Evolutionary conservation across 1,140 invertebrate genomes (phyloP).

Genomic region (Ridgeia piscesae): DNA sequence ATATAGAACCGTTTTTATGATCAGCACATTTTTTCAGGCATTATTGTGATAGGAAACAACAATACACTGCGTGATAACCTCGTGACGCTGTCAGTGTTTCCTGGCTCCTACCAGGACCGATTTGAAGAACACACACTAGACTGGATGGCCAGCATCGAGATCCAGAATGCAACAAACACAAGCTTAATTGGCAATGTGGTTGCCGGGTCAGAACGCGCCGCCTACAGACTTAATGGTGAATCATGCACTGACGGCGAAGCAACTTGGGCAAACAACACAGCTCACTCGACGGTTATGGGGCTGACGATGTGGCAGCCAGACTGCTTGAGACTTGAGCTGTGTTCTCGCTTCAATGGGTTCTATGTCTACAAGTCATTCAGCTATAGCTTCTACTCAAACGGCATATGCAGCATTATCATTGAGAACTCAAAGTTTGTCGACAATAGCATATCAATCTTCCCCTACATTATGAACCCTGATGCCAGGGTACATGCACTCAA

Average conservation of each 20-base stretch:
- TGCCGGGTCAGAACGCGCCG: conserved; percentile 17
- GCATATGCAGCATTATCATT: background rate
- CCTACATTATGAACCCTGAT: background rate
- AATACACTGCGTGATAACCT: conserved; percentile 18
- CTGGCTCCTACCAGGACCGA: conserved; percentile 8
- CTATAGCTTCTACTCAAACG: background rate
- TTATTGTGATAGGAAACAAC: background rate
- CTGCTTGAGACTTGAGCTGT: background rate
- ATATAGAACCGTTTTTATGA: background rate
- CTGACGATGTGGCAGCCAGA: background rate
- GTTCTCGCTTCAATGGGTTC: background rate
- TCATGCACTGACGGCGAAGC: background rate
- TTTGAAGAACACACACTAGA: background rate
- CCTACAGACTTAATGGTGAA: conserved; percentile 9
- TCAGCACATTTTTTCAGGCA: background rate
- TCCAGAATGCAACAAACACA: background rate
- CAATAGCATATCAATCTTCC: background rate
- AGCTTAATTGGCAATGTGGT: background rate
- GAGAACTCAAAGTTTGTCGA: background rate
- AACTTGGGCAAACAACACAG: background rate
- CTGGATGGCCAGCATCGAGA: conserved; percentile 13
- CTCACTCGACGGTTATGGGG: background rate
- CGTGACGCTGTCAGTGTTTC: background rate
- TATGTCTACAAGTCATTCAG: background rate
- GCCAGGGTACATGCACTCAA: background rate